These are phyloP conservation scores for Drosophila arizonae DNA, from an alignment of 1,140 invertebrate genomes.

Conservation along the genomic window DNA sequence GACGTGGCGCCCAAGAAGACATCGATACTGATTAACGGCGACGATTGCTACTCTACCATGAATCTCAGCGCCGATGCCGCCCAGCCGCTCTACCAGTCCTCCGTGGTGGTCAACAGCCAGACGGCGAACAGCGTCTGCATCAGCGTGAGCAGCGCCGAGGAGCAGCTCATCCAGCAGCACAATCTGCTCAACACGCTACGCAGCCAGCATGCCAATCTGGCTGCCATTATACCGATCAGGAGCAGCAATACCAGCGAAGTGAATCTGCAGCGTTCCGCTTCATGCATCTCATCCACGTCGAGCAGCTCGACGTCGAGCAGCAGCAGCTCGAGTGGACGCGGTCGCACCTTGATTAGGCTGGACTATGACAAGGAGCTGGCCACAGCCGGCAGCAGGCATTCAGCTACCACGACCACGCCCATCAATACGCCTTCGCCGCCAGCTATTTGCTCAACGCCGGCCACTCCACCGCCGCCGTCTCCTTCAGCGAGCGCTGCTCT, in stretches of 20 bases:
- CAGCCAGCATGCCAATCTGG: conserved; percentile 52
- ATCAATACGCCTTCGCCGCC: conserved; percentile 53
- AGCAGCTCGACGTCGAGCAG: conserved; percentile 72
- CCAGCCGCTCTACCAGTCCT: conserved; percentile 87
- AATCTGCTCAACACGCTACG: conserved; percentile 74
- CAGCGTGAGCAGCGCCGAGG: conserved; percentile 82
- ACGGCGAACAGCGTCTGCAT: conserved; percentile 85
- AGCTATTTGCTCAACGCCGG: conserved; percentile 43
- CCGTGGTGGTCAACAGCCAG: conserved; percentile 85
- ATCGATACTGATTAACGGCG: conserved; percentile 89
- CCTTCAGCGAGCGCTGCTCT: conserved; percentile 19
- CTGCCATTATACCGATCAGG: conserved; percentile 76
- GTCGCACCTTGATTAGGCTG: conserved; percentile 70
- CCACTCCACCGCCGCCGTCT: conserved; percentile 4
- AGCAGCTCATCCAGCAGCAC: conserved; percentile 72
- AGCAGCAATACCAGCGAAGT: conserved; percentile 52
- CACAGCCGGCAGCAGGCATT: conserved; percentile 6
- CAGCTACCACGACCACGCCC: conserved; percentile 54
- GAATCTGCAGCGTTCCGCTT: conserved; percentile 74
- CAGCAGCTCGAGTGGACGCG: conserved; percentile 59
- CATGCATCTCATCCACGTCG: conserved; percentile 75
- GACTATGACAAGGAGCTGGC: conserved; percentile 70
- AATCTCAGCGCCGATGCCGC: conserved; percentile 85
- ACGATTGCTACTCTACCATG: conserved; percentile 87
- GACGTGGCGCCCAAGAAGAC: conserved; percentile 85